Percentiles rank a stretch among this genome's conserved stretches.
Conservation (phyloP, 2,113 vertebrate genomes). For the Urocolius indicus region DNA sequence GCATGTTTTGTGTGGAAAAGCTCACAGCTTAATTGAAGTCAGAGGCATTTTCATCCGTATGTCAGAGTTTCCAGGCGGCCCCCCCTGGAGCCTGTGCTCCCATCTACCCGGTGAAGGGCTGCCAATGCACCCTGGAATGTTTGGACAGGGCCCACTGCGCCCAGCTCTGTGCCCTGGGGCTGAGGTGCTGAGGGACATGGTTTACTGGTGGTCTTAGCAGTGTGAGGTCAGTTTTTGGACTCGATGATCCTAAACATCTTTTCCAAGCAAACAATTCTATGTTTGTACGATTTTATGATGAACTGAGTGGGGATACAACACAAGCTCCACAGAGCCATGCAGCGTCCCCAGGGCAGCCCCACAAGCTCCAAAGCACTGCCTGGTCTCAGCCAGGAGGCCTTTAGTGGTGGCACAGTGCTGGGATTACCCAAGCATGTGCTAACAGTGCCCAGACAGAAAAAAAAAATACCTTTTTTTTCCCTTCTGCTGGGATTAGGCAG, state of each 20-base stretch:
- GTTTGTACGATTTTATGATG: neutral
- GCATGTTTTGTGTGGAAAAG: neutral
- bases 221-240: too few species aligned
- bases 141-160: fast-evolving
- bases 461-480: neutral
- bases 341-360: neutral
- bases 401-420: neutral
- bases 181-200: neutral
- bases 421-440: neutral
- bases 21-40: fast-evolving
- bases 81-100: neutral
- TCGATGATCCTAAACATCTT: too few species aligned
- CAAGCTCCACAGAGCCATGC: fast-evolving
- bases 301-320: fast-evolving
- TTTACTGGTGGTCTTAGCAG: too few species aligned
- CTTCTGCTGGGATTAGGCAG: neutral
- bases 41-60: fast-evolving
- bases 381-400: neutral
- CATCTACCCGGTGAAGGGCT: neutral
- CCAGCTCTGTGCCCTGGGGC: neutral
- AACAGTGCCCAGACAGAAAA: neutral
- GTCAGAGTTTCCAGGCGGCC: neutral
- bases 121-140: neutral
- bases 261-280: too few species aligned
- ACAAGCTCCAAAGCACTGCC: neutral